A percentile compares a stretch with the other conserved stretches of the same genome.
Conservation (phyloP, 2,888 invertebrate species). For the Minunthozetes semirufus region DNA sequence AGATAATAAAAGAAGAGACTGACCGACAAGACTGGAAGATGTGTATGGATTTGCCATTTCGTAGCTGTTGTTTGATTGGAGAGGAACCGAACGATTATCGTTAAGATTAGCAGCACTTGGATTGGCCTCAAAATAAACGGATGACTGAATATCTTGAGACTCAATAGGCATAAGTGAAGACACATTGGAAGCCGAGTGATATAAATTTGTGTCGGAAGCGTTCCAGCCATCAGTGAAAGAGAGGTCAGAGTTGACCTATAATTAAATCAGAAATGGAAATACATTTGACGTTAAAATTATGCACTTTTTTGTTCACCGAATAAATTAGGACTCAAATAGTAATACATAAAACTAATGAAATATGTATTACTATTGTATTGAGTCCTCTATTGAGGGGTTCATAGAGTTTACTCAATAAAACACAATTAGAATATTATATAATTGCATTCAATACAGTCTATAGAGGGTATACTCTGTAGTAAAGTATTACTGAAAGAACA, state of each 20-base stretch:
- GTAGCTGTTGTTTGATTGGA: neutral
- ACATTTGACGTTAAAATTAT: neutral
- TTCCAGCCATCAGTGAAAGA: constrained; percentile 20
- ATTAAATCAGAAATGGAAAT: neutral
- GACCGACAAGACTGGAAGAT: constrained; percentile 14
- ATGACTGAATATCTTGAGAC: constrained; percentile 18
- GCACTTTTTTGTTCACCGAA: neutral
- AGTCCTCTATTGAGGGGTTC: constrained; percentile 2
- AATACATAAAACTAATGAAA: constrained; percentile 10
- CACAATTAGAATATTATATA: constrained; percentile 3
- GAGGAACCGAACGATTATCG: neutral
- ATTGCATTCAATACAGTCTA: neutral
- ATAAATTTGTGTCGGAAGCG: neutral
- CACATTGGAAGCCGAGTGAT: neutral
- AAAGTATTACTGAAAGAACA: too few species aligned
- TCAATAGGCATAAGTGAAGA: constrained; percentile 14
- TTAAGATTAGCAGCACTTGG: constrained; percentile 21
- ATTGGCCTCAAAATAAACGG: constrained; percentile 10
- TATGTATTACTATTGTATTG: too few species aligned
- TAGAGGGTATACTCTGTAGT: neutral
- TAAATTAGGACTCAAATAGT: neutral
- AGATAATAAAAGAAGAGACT: neutral
- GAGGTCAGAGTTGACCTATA: constrained; percentile 15
- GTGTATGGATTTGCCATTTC: constrained; percentile 1
- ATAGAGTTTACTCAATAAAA: constrained; percentile 21